Percentiles rank a stretch among this genome's conserved stretches.
These are phyloP conservation scores for Oreochromis spilurus DNA, from an alignment of 2,113 vertebrate species.

Conservation along the genomic window DNA sequence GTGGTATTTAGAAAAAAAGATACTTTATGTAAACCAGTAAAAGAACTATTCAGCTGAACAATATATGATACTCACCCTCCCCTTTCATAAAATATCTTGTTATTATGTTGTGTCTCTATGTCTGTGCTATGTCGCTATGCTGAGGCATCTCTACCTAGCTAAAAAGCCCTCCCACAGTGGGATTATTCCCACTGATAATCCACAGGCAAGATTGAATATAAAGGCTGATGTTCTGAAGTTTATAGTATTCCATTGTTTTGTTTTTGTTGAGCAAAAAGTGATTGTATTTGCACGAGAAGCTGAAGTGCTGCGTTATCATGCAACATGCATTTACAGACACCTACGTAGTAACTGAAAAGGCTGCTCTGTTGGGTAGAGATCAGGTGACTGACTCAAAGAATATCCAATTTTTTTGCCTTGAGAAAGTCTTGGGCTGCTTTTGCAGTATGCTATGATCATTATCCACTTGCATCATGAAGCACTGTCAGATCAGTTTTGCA, in stretches of 20 bases:
- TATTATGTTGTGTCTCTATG: not conserved
- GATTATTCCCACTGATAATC: not conserved
- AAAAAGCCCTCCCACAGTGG: not conserved
- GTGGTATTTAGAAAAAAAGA: not conserved
- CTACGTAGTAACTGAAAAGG: not conserved
- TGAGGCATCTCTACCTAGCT: not conserved
- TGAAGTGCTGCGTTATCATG: not conserved
- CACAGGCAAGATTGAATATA: not conserved
- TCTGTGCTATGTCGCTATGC: not conserved
- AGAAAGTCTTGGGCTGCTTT: not conserved
- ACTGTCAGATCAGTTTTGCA: too few relatives aligned
- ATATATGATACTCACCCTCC: not conserved
- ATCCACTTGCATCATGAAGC: too few relatives aligned
- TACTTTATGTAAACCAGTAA: not conserved
- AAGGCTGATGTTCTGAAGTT: not conserved
- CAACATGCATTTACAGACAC: not conserved
- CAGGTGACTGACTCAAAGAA: not conserved
- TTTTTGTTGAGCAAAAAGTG: not conserved
- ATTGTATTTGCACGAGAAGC: not conserved
- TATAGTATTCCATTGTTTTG: not conserved
- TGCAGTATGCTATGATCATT: not conserved
- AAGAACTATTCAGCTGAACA: not conserved
- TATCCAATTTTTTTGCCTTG: not conserved
- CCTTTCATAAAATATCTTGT: not conserved
- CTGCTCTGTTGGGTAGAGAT: not conserved